Evolutionary conservation across 2,797 vertebrate genomes (phyloP).

Genomic region (Petrocephalus sullivani): DNA sequence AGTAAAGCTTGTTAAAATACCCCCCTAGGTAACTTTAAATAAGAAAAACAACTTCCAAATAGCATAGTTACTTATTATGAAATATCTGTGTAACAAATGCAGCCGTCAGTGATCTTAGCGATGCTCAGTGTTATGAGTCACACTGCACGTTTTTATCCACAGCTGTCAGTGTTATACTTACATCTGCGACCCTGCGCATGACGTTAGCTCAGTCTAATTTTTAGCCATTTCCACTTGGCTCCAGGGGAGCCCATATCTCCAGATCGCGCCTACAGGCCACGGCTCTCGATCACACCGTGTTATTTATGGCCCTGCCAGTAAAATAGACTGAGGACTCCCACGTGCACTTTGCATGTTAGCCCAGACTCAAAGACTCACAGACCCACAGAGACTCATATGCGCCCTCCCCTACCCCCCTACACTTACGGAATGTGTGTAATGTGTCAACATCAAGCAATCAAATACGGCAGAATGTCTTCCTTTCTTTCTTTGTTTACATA

Average conservation of each 20-base stretch:
- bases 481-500: too few relatives aligned
- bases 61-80: too few relatives aligned
- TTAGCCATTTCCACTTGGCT: conserved; percentile 45
- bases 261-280: neutral
- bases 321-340: neutral
- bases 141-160: too few relatives aligned
- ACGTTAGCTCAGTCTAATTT: conserved; percentile 43
- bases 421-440: neutral
- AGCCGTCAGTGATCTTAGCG: too few relatives aligned
- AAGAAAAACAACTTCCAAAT: too few relatives aligned
- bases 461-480: too few relatives aligned
- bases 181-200: neutral
- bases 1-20: too few relatives aligned
- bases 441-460: too few relatives aligned
- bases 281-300: conserved; percentile 46
- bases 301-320: conserved; percentile 47
- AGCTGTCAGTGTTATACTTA: neutral
- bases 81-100: too few relatives aligned
- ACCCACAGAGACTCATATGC: neutral
- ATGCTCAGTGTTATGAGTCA: too few relatives aligned
- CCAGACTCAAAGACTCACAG: neutral
- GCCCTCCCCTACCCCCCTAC: neutral
- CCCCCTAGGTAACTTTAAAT: too few relatives aligned
- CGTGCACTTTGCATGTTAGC: neutral
- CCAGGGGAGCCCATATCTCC: conserved; percentile 33